Base-by-base conservation (phyloP, 2,113 vertebrate species). In the Penelope pileata region DNA sequence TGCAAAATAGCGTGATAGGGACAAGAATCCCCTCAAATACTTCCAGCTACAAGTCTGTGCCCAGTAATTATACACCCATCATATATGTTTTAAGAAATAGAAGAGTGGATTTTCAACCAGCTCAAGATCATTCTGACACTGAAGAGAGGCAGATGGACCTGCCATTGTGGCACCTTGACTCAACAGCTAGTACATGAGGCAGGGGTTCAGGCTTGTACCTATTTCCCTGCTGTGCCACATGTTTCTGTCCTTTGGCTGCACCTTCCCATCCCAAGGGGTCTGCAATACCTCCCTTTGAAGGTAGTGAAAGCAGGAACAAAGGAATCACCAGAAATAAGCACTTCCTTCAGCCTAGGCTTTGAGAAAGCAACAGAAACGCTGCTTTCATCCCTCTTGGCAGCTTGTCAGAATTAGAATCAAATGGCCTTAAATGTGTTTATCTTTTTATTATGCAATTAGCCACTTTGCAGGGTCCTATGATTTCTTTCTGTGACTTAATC, bases 321-420 rank as follows among this genome's bases (percentile, higher is more conserved):
- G 5, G 68, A 88, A 70, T 16, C 19, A 77, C 34, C 10, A 72
- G 56, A 81, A 93, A 68, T 6, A 70, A 43, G 9, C 40, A 72
- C 5, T 88, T 86, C 19, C 9, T 21, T 78, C 59, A 78, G 50
- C 56, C 88, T 47, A 74, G 63, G 21, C 54, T 83, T 24, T 91
- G 59, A 38, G 34, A 62, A 62, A 62, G 24, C 36, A 40, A 38
- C 38, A 75, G 53, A 82, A 89, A 86, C 69, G 7, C 64, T 78
- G 43, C 22, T 84, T 88, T 92, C 58, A 82, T 86, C 48, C 74
- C 58, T 66, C 68, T 72, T 84, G 73, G 69, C 83, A 92, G 58
- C 68, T 93, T 95, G 69, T 93, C 78, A 91, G 62, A 91, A 84
- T 89, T 82, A 75, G 74, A 89, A 95, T 87, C 66, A 84, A 91